These are phyloP conservation scores for Empidonax traillii DNA, from an alignment of 2,113 vertebrate genomes.

Conservation along the genomic window DNA sequence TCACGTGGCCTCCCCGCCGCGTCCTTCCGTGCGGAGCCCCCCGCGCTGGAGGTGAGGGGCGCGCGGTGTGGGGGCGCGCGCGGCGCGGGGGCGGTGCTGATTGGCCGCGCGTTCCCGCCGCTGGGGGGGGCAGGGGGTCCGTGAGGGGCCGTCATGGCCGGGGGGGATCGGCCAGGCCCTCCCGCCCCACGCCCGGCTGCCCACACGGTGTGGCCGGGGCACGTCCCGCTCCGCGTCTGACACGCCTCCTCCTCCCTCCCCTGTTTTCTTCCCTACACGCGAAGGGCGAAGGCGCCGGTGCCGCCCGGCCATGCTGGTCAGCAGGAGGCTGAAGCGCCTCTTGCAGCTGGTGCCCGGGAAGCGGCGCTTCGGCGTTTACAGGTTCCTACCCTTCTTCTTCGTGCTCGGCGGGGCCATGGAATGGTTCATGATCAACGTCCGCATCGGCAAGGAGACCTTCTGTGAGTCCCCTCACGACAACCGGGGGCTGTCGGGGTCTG, in stretches of 20 bases:
- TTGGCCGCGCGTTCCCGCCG: not conserved
- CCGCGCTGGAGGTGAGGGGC: not conserved
- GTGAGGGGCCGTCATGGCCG: not conserved
- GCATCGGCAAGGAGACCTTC: conserved; percentile 44
- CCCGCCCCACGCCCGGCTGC: not conserved
- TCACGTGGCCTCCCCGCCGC: not conserved
- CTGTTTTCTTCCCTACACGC: not conserved
- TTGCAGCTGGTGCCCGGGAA: conserved; percentile 25
- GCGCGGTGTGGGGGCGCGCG: not conserved
- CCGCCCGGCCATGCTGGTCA: not conserved
- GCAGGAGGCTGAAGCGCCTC: not conserved
- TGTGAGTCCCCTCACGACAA: not conserved
- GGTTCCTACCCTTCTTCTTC: conserved; percentile 61
- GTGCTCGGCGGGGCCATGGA: conserved; percentile 61
- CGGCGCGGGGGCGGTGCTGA: not conserved
- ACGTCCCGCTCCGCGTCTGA: not conserved
- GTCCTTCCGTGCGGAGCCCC: not conserved
- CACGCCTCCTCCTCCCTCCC: too few relatives aligned
- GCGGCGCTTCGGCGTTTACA: conserved; percentile 37
- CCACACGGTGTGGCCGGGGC: not conserved
- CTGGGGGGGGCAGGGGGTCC: not conserved
- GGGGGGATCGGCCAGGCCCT: too few relatives aligned
- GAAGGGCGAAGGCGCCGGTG: not conserved
- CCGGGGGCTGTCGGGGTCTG: too few relatives aligned
- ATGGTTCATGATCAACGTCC: conserved; percentile 61